Base-by-base conservation (phyloP, 2,797 vertebrate species). In the Sebastiscus tertius region DNA sequence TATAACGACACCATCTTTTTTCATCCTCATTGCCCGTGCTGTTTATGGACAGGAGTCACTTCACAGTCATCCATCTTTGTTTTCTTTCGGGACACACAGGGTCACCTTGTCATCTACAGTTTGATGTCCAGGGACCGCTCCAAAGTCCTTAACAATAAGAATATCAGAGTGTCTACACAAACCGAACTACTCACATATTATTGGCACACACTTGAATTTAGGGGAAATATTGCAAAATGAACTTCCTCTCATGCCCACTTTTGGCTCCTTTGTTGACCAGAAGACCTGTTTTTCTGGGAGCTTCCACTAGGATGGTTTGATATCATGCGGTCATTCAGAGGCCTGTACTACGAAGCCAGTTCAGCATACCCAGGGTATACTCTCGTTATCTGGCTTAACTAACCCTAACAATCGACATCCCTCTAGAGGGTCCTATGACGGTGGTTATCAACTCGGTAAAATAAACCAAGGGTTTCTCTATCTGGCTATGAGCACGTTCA, bases 61-160 rank as follows among this genome's bases (percentile, higher is more conserved):
- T 56, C 36, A 34, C 22, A 49, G 22, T 69, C 59, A 70, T 66
- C 49, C 42, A 60, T 85, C 80, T 73, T 58, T 66, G 75, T 76
- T 72, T 80, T 67, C 18, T 26, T 8, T 13, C 14, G 39, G 64
- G 72, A 69, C 72, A 60, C 79, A 39, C 24, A 42, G 18, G 26
- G 65, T 63, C 26, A 72, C n/a, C 70, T n/a, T 52, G 56, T 60
- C 73, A 59, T 64, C 16, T 14, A 24, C 18, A 66, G 69, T 74
- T 27, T 54, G 36, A 68, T 42, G 36, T 58, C 68, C 7, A 42
- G 59, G 64, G 59, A 64, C 52, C 8, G 59, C 29, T 39, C 60
- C 31, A 74, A 63, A 72, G 29, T 75, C 66, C 60, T 70, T 18
- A 63, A 70, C 72, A 81, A 64, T 42, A 60, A 79, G 18, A 18